Evolutionary conservation across 2,113 vertebrate genomes (phyloP).

Genomic region (Paedocypris sp.): DNA sequence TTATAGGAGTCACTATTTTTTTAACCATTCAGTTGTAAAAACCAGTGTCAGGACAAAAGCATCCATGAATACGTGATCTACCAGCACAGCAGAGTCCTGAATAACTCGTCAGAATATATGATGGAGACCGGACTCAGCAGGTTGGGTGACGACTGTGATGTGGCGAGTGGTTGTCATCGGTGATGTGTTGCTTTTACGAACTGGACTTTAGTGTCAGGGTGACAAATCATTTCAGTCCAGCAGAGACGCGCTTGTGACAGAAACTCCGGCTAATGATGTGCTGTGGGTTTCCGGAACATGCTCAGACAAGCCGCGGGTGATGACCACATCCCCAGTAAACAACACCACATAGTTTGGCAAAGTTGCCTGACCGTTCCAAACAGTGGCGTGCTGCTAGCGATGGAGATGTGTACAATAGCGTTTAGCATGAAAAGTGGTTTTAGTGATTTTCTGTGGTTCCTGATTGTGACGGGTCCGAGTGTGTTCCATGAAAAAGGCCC

Average conservation of each 20-base stretch:
- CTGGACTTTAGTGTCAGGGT: slow-evolving; percentile 13
- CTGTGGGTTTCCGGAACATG: neutral
- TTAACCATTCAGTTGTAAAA: no score
- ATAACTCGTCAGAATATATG: neutral
- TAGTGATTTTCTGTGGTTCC: neutral
- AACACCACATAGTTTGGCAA: no score
- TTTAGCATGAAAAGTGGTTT: neutral
- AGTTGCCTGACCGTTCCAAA: no score
- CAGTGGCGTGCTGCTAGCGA: no score
- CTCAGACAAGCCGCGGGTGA: neutral
- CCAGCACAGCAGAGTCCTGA: no score
- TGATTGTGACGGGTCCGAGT: neutral
- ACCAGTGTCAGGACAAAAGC: no score
- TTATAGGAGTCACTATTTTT: no score
- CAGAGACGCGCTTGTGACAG: neutral
- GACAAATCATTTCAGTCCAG: slow-evolving; percentile 7
- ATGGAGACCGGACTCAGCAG: neutral
- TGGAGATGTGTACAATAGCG: no score
- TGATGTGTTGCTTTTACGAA: neutral
- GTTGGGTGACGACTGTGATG: neutral
- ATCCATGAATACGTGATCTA: no score
- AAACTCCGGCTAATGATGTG: slow-evolving; percentile 10
- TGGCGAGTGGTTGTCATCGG: neutral
- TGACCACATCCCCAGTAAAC: slow-evolving; percentile 11
- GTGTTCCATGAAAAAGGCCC: neutral